These are phyloP conservation scores for Eriosoma lanigerum DNA, from an alignment of 1,140 invertebrate species.

Conservation along the genomic window DNA sequence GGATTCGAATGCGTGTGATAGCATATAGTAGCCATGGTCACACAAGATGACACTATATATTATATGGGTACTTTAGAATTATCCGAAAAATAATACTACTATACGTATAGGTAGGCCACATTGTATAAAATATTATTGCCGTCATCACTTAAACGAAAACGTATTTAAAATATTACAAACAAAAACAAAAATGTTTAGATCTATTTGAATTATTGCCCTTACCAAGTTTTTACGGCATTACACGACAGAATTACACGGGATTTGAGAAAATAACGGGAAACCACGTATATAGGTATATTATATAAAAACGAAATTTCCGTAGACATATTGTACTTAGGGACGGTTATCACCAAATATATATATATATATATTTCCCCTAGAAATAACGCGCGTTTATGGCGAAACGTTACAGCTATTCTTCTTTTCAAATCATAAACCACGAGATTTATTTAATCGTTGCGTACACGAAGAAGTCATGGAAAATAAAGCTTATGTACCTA, in stretches of 20 bases:
- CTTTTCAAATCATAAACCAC: neutral
- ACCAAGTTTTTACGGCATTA: neutral
- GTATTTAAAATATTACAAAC: too few relatives aligned
- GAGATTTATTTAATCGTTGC: neutral
- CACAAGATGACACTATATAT: neutral
- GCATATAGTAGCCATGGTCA: neutral
- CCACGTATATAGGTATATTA: neutral
- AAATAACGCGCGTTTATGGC: too few relatives aligned
- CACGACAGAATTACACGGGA: constrained; percentile 4
- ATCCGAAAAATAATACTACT: too few relatives aligned
- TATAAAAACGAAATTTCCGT: neutral
- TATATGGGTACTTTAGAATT: neutral
- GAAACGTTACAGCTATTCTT: too few relatives aligned
- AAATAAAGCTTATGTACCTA: neutral
- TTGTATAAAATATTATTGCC: too few relatives aligned
- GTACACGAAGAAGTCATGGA: too few relatives aligned
- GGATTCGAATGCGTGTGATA: too few relatives aligned
- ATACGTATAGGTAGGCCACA: too few relatives aligned
- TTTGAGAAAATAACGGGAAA: neutral
- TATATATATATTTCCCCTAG: too few relatives aligned
- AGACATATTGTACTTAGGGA: neutral
- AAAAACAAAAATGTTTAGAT: too few relatives aligned
- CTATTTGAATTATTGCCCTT: neutral
- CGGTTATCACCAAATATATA: neutral
- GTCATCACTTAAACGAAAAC: too few relatives aligned